Conservation (phyloP, 2,113 vertebrate genomes). For the human region DNA sequence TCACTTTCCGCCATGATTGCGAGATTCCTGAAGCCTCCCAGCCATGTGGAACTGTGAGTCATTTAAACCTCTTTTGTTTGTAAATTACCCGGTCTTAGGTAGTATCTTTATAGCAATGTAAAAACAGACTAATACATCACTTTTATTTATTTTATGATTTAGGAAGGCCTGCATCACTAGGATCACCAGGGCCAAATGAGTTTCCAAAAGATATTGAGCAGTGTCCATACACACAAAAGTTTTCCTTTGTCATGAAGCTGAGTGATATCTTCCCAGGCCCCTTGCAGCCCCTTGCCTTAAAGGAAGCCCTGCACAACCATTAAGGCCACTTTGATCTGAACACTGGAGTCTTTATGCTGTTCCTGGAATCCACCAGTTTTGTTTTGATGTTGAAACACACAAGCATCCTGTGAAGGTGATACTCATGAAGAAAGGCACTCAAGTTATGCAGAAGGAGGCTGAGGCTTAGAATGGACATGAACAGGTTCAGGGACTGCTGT, state of each 20-base stretch:
- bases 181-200: background rate
- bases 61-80: too few species aligned
- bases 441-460: background rate
- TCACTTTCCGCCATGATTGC: too few species aligned
- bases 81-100: too few species aligned
- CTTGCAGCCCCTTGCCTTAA: background rate
- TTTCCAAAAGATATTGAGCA: background rate
- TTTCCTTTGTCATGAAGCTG: background rate
- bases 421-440: background rate
- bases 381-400: background rate
- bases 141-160: too few species aligned
- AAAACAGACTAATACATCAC: too few species aligned
- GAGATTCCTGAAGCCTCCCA: too few species aligned
- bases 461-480: background rate
- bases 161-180: too few species aligned
- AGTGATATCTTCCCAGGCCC: background rate
- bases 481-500: background rate
- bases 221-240: background rate
- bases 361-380: constrained; percentile 5
- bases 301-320: background rate
- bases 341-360: background rate
- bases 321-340: background rate
- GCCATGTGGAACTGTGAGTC: too few species aligned
- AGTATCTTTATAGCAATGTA: too few species aligned
- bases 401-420: background rate